A percentile compares a stretch with the other conserved stretches of the same genome.
Evolutionary conservation across 2,113 vertebrate species (phyloP).

Genomic region (Bungarus multicinctus): DNA sequence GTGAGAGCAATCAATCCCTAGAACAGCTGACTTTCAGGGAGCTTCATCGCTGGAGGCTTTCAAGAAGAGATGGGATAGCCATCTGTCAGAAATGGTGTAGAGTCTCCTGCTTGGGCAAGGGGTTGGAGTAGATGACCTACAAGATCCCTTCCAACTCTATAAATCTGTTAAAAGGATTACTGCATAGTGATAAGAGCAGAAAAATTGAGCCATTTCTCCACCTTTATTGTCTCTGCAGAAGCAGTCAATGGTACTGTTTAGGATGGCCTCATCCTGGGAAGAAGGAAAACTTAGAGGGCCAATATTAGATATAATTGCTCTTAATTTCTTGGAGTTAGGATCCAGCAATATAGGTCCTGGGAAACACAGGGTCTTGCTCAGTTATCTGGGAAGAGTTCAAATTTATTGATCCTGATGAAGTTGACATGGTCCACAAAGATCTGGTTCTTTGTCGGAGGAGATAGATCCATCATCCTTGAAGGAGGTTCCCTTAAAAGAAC

Average conservation of each 20-base stretch:
- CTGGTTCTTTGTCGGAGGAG: background rate
- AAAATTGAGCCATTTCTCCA: background rate
- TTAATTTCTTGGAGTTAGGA: background rate
- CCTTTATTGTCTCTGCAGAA: background rate
- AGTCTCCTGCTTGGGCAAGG: no score
- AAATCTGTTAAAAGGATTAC: background rate
- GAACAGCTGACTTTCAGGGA: no score
- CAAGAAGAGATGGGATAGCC: no score
- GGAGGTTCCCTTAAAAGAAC: background rate
- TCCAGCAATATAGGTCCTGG: background rate
- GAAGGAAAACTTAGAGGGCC: background rate
- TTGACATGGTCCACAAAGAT: background rate
- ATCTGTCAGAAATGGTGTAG: no score
- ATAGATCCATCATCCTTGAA: background rate
- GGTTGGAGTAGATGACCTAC: no score
- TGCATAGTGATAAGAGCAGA: background rate
- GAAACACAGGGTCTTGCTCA: background rate
- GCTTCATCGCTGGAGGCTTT: no score
- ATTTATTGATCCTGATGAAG: background rate
- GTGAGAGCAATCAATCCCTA: no score
- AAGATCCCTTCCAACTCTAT: no score
- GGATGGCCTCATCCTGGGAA: background rate
- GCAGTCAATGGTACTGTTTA: background rate
- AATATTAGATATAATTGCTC: background rate
- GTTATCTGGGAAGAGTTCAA: background rate